These are phyloP conservation scores for Corythucha ciliata DNA, from an alignment of 2,888 invertebrate species.

Conservation along the genomic window DNA sequence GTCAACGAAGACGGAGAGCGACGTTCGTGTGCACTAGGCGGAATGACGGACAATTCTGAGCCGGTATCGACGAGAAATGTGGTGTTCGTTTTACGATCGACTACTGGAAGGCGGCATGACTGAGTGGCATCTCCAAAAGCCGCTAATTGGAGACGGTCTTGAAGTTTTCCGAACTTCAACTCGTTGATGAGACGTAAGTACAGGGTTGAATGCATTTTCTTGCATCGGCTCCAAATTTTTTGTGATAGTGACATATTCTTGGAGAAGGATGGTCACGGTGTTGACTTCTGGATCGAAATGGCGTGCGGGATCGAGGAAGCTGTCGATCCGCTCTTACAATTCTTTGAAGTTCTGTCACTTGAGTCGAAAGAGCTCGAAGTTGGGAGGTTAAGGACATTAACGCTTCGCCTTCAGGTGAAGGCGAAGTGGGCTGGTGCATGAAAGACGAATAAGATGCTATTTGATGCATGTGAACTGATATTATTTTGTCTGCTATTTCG, in stretches of 20 bases:
- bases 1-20: neutral
- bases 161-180: neutral
- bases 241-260: neutral
- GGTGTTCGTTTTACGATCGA: conserved; percentile 16
- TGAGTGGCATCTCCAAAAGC: neutral
- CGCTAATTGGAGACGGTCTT: conserved; percentile 5
- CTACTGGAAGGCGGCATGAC: neutral
- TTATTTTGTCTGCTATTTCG: conserved; percentile 6
- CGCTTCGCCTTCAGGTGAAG: too few species aligned
- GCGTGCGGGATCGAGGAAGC: too few species aligned
- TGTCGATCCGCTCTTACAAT: too few species aligned
- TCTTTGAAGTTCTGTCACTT: too few species aligned
- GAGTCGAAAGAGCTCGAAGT: too few species aligned
- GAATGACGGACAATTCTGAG: conserved; percentile 5
- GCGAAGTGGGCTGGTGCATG: too few species aligned
- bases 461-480: neutral
- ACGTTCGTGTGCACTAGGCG: too few species aligned
- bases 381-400: too few species aligned
- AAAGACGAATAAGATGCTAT: neutral
- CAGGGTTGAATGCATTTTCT: conserved; percentile 3
- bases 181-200: neutral
- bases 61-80: conserved; percentile 15
- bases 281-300: too few species aligned
- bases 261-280: neutral
- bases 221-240: conserved; percentile 2